phyloP scores from a whole-genome alignment of 2,888 invertebrate species.

The Suillia variegata region DNA sequence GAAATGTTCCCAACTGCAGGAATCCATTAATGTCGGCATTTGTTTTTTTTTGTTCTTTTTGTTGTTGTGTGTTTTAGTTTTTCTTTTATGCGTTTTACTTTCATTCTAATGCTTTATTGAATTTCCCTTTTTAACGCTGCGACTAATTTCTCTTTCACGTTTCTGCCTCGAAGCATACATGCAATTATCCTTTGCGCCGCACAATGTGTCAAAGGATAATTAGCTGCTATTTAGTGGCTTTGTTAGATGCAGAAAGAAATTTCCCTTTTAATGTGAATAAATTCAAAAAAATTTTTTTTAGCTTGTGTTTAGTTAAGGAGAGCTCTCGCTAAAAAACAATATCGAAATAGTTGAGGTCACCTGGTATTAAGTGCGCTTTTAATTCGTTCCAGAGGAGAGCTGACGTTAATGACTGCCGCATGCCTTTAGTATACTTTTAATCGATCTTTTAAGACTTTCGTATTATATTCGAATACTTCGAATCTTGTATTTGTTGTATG shows the following conservation, averaged over 20 bases:
- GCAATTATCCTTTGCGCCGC: neutral
- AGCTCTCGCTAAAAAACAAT: too few relatives aligned
- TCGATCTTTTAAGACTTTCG: too few relatives aligned
- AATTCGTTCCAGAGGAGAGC: too few relatives aligned
- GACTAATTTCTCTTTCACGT: neutral
- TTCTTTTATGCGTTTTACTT: neutral
- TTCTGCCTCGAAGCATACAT: neutral
- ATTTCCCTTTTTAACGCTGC: neutral
- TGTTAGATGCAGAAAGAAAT: too few relatives aligned
- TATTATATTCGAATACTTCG: too few relatives aligned
- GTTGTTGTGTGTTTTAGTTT: neutral
- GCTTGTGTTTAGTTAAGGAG: too few relatives aligned
- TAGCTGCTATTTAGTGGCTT: neutral
- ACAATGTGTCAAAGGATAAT: slow-evolving; percentile 1
- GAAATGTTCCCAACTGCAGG: neutral
- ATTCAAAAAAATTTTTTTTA: too few relatives aligned
- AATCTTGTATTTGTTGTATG: too few relatives aligned
- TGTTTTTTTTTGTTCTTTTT: neutral
- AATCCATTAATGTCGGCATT: neutral
- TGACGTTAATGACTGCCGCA: too few relatives aligned
- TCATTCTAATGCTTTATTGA: neutral
- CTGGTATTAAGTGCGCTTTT: too few relatives aligned
- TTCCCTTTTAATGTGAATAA: neutral
- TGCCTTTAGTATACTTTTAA: too few relatives aligned
- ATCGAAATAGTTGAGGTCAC: too few relatives aligned